Base-by-base conservation (phyloP, 2,888 invertebrate species). In the Drosophila neutralis region DNA sequence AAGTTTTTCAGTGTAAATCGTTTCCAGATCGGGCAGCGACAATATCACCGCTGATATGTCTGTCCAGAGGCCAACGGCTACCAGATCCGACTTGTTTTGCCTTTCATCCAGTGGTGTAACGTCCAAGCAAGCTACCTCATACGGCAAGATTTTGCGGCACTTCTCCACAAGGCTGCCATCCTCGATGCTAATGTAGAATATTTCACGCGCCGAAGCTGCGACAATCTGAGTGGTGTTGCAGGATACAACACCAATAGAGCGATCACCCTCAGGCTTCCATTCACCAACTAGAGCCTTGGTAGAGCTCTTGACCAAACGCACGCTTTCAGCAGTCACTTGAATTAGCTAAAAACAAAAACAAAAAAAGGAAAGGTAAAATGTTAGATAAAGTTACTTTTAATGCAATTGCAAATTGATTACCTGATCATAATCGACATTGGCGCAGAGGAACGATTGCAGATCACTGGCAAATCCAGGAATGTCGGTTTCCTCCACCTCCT, bases 401-500 rank as follows among this genome's bases (percentile, higher is more conserved):
- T 15, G 2, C 0, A 29, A 15, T 24, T 21, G 2, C 4, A 11
- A 24, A 40, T 21, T 56, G 3, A 35, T 93, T 61, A 99, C 95
- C 92, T 98, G 97, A 85, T 97, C 95, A 89, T 96, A 94, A 38
- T 95, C 95, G 10, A 98, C 98, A 92, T 99, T 99, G 1, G 98
- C 97, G 69, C 98, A 98, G 91, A 95, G 98, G 91, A 99, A 97
- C 0, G 99, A 98, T 92, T 99, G 98, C 82, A 97, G 96, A 88
- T 98, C 97, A 4, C 97, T 96, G 33, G 97, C 95, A 92, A 99
- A 98, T 0, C 99, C 99, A 63, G 96, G 94, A 79, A 98, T 96
- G 90, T 98, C 98, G 0, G 98, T 98, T 93, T 99, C 99, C 92
- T 99, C 99, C 0, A 99, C 98, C 93, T 99, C 99, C 91, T 99